These are phyloP conservation scores for Vulpes vulpes DNA, from an alignment of 2,113 vertebrate species.

Conservation along the genomic window DNA sequence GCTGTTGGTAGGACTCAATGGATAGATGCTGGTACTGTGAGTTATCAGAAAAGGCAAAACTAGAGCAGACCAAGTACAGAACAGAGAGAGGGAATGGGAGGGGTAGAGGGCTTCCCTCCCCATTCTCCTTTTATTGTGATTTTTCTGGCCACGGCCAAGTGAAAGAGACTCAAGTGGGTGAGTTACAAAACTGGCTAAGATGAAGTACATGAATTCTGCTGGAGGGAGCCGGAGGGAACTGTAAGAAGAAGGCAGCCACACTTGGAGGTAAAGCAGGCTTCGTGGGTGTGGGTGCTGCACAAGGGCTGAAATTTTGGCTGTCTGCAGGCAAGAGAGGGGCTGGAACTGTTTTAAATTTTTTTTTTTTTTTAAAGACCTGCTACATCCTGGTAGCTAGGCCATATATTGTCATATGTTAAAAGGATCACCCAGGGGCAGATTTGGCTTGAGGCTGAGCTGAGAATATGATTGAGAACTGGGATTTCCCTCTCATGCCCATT, in stretches of 20 bases:
- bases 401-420: background rate
- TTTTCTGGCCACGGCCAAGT: background rate
- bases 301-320: background rate
- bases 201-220: background rate
- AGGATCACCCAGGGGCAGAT: background rate
- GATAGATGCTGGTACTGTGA: background rate
- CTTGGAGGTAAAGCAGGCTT: background rate
- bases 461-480: background rate
- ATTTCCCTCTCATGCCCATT: background rate
- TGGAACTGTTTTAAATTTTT: background rate
- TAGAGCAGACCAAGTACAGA: background rate
- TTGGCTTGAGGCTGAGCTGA: background rate
- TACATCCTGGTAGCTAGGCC: background rate
- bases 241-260: background rate
- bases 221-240: background rate
- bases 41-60: background rate
- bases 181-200: background rate
- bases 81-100: too few species aligned
- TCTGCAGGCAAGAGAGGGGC: background rate
- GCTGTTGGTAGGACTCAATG: background rate
- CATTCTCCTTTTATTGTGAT: background rate
- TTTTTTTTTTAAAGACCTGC: background rate
- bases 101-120: background rate
- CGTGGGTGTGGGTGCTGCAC: rapidly evolving
- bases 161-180: background rate